phyloP scores from a whole-genome alignment of 1,140 invertebrate genomes.

The Apis laboriosa region DNA sequence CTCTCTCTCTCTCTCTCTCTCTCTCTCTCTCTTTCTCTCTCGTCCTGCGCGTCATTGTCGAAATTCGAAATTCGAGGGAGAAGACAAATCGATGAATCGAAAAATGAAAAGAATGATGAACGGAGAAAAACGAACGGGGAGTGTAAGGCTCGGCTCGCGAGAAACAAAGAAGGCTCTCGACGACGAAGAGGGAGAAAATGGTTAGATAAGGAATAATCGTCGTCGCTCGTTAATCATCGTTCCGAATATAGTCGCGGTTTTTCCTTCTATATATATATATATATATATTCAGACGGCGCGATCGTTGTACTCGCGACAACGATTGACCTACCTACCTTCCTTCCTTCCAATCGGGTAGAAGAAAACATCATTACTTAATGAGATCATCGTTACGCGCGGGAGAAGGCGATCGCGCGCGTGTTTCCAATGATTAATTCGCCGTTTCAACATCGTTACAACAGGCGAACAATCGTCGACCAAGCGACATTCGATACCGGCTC shows the following conservation, averaged over 20 bases:
- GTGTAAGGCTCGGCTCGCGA: too few relatives aligned
- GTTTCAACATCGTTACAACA: background rate
- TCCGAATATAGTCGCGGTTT: background rate
- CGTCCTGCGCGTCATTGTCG: too few relatives aligned
- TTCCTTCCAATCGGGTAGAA: too few relatives aligned
- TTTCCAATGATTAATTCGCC: background rate
- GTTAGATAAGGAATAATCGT: background rate
- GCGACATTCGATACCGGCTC: background rate
- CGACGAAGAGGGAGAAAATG: background rate
- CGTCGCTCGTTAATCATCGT: conserved; percentile 3
- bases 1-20: too few relatives aligned
- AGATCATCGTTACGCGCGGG: conserved; percentile 15
- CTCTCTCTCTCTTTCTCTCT: too few relatives aligned
- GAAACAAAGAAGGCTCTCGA: background rate
- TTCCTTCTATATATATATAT: too few relatives aligned
- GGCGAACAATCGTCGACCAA: background rate
- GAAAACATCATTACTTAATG: conserved; percentile 1
- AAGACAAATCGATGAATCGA: too few relatives aligned
- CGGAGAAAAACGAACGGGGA: too few relatives aligned
- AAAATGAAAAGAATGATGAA: too few relatives aligned
- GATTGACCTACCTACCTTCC: conserved; percentile 20
- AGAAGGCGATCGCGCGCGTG: background rate
- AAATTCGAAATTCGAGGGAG: too few relatives aligned
- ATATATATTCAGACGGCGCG: conserved; percentile 8
- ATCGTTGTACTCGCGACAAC: background rate